phyloP scores from a whole-genome alignment of 1,140 invertebrate genomes.

The Heliconius hewitsoni region DNA sequence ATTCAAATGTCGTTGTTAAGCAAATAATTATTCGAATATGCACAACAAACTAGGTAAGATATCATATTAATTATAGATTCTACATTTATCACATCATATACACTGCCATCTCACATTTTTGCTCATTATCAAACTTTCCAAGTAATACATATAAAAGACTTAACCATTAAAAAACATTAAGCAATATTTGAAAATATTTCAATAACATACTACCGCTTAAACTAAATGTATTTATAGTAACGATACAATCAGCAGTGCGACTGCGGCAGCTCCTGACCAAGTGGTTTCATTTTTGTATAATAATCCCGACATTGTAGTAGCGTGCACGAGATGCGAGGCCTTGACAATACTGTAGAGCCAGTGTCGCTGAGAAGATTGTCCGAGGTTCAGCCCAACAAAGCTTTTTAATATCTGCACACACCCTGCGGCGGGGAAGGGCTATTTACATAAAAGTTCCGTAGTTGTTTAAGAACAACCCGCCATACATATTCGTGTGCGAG shows the following conservation, averaged over 20 bases:
- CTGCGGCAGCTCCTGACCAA: slow-evolving; percentile 5
- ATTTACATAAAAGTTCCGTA: slow-evolving; percentile 77
- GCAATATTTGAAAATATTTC: neutral
- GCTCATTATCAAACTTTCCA: no score
- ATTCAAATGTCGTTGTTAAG: no score
- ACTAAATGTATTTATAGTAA: neutral
- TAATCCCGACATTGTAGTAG: slow-evolving; percentile 33
- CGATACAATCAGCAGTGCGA: neutral
- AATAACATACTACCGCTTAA: neutral
- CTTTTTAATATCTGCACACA: slow-evolving; percentile 76
- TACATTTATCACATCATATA: no score
- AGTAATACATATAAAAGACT: neutral
- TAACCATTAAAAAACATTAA: neutral
- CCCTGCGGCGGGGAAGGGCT: slow-evolving; percentile 63
- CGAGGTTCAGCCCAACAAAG: slow-evolving; percentile 62
- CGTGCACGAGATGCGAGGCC: slow-evolving; percentile 34
- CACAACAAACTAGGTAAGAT: no score
- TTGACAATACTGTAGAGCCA: slow-evolving; percentile 40
- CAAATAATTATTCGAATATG: no score
- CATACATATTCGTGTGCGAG: slow-evolving; percentile 59
- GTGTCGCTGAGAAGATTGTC: slow-evolving; percentile 57
- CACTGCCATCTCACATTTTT: no score
- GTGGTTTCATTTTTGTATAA: slow-evolving; percentile 21
- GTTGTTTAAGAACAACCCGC: slow-evolving; percentile 71
- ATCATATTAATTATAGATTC: no score